Percentiles rank a stretch among this genome's conserved stretches.
Conservation (phyloP, 2,888 invertebrate species). For the Ceratothoa steindachneri region DNA sequence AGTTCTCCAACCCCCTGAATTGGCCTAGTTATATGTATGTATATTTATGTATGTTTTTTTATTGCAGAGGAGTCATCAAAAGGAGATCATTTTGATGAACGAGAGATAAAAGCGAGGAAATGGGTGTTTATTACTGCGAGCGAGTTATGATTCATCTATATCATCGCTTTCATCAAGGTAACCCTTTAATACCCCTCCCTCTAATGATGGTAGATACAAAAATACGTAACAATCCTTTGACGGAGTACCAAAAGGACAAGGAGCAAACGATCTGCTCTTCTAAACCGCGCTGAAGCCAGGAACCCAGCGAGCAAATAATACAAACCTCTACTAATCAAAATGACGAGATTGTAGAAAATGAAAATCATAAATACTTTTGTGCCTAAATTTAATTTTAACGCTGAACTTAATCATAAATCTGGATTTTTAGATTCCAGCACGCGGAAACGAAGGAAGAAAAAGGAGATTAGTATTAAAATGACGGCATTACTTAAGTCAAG, state of each 20-base stretch:
- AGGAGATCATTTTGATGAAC: not conserved
- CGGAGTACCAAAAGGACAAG: too few relatives aligned
- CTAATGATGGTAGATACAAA: too few relatives aligned
- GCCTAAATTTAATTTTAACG: constrained; percentile 6
- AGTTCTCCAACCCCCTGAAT: too few relatives aligned
- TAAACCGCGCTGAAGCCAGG: too few relatives aligned
- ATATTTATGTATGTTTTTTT: constrained; percentile 3
- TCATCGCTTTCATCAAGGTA: too few relatives aligned
- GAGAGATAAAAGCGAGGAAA: not conserved
- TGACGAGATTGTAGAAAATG: not conserved
- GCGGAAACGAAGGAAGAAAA: not conserved
- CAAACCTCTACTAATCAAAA: too few relatives aligned
- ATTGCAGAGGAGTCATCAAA: not conserved
- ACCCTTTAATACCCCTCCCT: too few relatives aligned
- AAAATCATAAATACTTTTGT: not conserved
- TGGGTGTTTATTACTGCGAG: not conserved
- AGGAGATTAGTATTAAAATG: constrained; percentile 11
- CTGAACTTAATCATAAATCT: constrained; percentile 6
- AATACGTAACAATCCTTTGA: too few relatives aligned
- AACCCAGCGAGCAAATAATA: not conserved
- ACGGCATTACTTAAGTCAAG: constrained; percentile 7
- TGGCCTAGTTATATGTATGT: not conserved
- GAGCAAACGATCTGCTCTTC: too few relatives aligned
- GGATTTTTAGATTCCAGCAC: not conserved
- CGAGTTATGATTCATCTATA: not conserved